Evolutionary conservation across 2,888 invertebrate genomes (phyloP).

Genomic region (Apamea anceps): DNA sequence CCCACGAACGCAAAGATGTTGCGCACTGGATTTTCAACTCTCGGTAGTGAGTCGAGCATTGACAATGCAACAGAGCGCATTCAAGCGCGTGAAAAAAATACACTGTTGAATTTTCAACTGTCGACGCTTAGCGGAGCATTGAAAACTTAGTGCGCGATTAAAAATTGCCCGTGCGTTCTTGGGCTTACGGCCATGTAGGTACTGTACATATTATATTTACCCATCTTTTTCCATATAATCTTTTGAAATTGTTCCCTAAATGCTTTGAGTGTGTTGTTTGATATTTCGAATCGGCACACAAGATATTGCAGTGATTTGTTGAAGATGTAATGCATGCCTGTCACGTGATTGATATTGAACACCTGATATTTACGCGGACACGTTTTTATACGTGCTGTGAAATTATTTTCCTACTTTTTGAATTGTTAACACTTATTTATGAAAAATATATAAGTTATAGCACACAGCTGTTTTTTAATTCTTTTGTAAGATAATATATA

Average conservation of each 20-base stretch:
- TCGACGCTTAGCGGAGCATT: neutral
- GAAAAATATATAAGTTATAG: slow-evolving; percentile 70
- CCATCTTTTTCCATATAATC: slow-evolving; percentile 40
- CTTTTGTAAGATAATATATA: neutral
- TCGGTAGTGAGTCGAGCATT: neutral
- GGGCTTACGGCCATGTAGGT: neutral
- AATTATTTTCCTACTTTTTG: slow-evolving; percentile 67
- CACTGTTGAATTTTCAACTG: neutral
- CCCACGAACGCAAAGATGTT: neutral
- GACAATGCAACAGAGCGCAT: neutral
- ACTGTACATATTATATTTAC: slow-evolving; percentile 49
- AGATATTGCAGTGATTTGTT: slow-evolving; percentile 38
- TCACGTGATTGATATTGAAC: slow-evolving; percentile 58
- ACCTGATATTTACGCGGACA: slow-evolving; percentile 58
- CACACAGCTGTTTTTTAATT: slow-evolving; percentile 59
- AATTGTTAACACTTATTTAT: slow-evolving; percentile 71
- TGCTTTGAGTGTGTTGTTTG: slow-evolving; percentile 51
- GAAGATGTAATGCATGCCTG: slow-evolving; percentile 22
- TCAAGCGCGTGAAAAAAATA: neutral
- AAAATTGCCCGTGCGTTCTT: neutral
- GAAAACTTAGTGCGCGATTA: neutral
- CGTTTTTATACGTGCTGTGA: slow-evolving; percentile 58
- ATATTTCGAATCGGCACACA: slow-evolving; percentile 50
- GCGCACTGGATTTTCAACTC: neutral
- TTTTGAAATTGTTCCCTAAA: slow-evolving; percentile 37